phyloP scores from a whole-genome alignment of 37 sponge, comb jelly and placozoan species.

The Agelas oroides region DNA sequence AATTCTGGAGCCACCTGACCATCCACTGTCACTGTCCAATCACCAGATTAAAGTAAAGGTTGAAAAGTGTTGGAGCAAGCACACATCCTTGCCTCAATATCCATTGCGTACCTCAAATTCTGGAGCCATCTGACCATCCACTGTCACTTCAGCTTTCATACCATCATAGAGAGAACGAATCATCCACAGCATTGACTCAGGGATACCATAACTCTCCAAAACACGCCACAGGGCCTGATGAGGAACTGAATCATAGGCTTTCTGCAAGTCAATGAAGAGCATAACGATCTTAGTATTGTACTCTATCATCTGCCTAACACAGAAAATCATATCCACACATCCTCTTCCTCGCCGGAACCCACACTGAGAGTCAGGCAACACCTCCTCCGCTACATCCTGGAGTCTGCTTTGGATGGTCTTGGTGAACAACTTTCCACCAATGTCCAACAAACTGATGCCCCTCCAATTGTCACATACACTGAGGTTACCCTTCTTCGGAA shows the following conservation, averaged over 20 bases:
- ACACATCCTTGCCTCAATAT: no score
- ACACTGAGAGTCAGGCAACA: slow-evolving; percentile 51
- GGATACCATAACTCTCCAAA: slow-evolving; percentile 34
- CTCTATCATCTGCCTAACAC: slow-evolving; percentile 21
- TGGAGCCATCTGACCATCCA: no score
- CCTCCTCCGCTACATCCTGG: slow-evolving; percentile 36
- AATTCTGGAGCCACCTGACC: no score
- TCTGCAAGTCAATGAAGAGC: slow-evolving; percentile 42
- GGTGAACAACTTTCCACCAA: slow-evolving; percentile 46
- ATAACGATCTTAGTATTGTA: slow-evolving; percentile 20
- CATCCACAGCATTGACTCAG: slow-evolving; percentile 21
- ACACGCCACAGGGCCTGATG: slow-evolving; percentile 27
- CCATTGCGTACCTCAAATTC: no score
- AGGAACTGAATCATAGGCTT: no score
- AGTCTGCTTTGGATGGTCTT: slow-evolving; percentile 35
- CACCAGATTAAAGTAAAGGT: no score
- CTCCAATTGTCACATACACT: slow-evolving; percentile 52
- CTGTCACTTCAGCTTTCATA: slow-evolving; percentile 38
- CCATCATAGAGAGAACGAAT: slow-evolving; percentile 49
- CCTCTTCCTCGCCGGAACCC: no score
- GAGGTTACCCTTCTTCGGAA: slow-evolving; percentile 47
- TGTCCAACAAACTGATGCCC: slow-evolving; percentile 44
- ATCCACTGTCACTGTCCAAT: no score
- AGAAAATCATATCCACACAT: slow-evolving; percentile 28
- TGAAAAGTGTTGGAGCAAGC: no score